A percentile compares a stretch with the other conserved stretches of the same genome.
phyloP scores from a whole-genome alignment of 2,888 invertebrate genomes.

The Oligia fasciuncula region DNA sequence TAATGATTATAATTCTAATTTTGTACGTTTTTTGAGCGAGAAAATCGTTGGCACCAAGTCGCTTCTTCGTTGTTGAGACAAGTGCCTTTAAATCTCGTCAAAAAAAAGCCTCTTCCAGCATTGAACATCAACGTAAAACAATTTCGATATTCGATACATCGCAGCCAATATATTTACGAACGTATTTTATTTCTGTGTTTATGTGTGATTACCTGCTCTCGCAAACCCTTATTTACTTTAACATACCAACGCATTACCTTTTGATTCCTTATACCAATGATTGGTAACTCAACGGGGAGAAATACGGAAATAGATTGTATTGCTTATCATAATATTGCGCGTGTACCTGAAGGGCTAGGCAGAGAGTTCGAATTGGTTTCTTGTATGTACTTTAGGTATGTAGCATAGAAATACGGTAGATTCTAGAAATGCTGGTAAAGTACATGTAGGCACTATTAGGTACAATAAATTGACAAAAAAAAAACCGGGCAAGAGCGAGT shows the following conservation, averaged over 20 bases:
- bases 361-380: background rate
- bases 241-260: constrained; percentile 43
- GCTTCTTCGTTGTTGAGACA: no score
- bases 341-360: background rate
- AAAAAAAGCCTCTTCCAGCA: constrained; percentile 45
- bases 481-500: no score
- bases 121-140: constrained; percentile 55
- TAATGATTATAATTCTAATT: no score
- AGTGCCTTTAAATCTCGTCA: background rate
- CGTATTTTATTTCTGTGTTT: constrained; percentile 78
- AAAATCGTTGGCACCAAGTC: background rate
- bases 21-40: background rate
- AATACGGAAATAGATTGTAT: background rate
- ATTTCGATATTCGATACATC: constrained; percentile 77
- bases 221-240: constrained; percentile 75
- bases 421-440: background rate
- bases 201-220: constrained; percentile 78
- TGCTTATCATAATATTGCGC: background rate
- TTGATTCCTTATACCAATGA: constrained; percentile 53
- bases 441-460: background rate
- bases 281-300: background rate
- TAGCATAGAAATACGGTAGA: background rate
- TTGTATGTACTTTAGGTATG: background rate
- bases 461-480: no score
- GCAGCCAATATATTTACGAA: constrained; percentile 74